Base-by-base conservation (phyloP, 2,888 invertebrate species). In the Lepidochrysops patricia region DNA sequence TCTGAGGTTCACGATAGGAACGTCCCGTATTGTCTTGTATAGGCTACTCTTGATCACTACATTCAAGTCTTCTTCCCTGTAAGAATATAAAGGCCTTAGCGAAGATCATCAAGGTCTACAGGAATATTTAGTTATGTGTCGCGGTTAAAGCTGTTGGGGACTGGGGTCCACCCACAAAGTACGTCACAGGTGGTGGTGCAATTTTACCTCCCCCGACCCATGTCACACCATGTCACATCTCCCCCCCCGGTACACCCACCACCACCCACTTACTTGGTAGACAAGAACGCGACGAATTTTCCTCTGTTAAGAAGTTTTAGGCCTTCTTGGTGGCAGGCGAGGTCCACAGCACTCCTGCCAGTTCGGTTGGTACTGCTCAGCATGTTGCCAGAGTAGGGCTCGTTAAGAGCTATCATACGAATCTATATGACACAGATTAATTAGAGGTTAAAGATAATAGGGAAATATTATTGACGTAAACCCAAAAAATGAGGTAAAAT, bases 381-480 rank as follows among this genome's bases (percentile, higher is more conserved):
- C 66, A 86, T 76, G 56, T 69, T 74, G 0, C 87, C 88, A 0
- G 79, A 57, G 57, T 79, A 74, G 0, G 87, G 82, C 2, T 74
- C 69, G 49, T 86, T 80, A 0, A 89, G 66, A 1, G 88, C 88
- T 5, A 73, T 76, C 59, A 88, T 58, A 1, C 80, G 76, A 25
- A 88, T 80, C 88, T 88, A 70, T 9, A 71, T 63, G 25, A 13
- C 13, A 23, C 5, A 58, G 43, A 54, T 4, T 12, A 43, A 26
- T 48, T 32, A 9, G 2, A 12, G 29, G 5, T n/a, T 25, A 57
- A 43, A 13, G 4, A 43, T 43, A 43, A 43, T 6, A 13, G 9
- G n/a, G n/a, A n/a, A n/a, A n/a, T n/a, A n/a, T n/a, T n/a, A n/a
- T n/a, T n/a, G n/a, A n/a, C n/a, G n/a, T n/a, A n/a, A n/a, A n/a